Evolutionary conservation across 2,797 vertebrate species (phyloP).

Genomic region (Rhadinocentrus ornatus): DNA sequence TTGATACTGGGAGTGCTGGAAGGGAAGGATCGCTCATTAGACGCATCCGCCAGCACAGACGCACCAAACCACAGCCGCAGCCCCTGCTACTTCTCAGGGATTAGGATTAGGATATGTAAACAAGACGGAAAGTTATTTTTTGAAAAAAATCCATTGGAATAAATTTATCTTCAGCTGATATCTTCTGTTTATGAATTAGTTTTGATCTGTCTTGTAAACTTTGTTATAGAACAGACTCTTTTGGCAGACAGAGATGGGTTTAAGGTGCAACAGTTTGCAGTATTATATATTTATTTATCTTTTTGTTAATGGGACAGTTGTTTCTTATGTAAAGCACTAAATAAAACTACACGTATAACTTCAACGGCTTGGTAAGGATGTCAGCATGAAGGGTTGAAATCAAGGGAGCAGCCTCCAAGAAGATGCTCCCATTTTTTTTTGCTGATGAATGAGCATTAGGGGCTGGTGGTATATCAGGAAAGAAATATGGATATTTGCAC

Average conservation of each 20-base stretch:
- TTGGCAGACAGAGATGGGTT: background rate
- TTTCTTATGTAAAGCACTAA: background rate
- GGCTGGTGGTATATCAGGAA: background rate
- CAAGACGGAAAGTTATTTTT: slow-evolving; percentile 48
- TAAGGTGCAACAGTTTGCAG: background rate
- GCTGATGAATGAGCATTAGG: background rate
- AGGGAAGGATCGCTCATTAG: slow-evolving; percentile 75
- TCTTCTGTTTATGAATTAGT: slow-evolving; percentile 28
- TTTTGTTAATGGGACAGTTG: background rate
- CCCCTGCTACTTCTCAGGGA: slow-evolving; percentile 56
- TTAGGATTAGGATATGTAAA: slow-evolving; percentile 71
- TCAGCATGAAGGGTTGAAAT: background rate
- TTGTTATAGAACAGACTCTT: slow-evolving; percentile 3
- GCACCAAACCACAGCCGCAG: slow-evolving; percentile 46
- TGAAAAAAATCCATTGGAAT: slow-evolving; percentile 28
- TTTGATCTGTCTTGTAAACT: slow-evolving; percentile 15
- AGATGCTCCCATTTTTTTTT: no score
- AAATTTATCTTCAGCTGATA: slow-evolving; percentile 35
- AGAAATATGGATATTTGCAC: background rate
- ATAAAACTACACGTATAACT: background rate
- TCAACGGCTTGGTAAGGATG: background rate
- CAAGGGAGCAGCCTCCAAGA: background rate
- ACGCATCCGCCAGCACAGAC: slow-evolving; percentile 64
- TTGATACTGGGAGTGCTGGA: slow-evolving; percentile 76
- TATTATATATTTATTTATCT: background rate